Conservation (phyloP, 2,888 invertebrate genomes). For the Agrenia bidenticulata region DNA sequence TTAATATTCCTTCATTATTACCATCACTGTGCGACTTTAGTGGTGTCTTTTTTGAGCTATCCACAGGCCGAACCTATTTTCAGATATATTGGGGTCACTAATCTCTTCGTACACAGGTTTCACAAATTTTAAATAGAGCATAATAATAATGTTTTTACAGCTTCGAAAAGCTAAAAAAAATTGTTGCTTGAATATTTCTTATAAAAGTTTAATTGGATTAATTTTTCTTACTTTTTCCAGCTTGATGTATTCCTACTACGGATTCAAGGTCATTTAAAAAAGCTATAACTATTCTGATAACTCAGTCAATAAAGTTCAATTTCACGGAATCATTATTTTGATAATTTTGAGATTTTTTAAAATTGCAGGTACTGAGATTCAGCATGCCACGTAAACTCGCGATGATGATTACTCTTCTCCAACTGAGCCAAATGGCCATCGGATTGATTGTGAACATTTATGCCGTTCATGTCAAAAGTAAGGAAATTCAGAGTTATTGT, state of each 20-base stretch:
- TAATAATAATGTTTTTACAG: no score
- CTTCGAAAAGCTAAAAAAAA: no score
- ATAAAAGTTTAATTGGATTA: conserved; percentile 4
- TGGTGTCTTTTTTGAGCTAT: conserved; percentile 22
- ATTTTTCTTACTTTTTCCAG: conserved; percentile 9
- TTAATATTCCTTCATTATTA: conserved; percentile 22
- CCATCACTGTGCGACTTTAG: conserved; percentile 23
- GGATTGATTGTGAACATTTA: conserved; percentile 20
- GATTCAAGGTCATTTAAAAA: conserved; percentile 39
- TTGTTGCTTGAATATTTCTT: no score
- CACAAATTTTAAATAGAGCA: no score
- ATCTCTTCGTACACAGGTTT: conserved; percentile 23
- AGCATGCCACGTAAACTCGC: conserved; percentile 18
- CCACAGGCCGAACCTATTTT: conserved; percentile 27
- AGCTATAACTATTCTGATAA: neutral
- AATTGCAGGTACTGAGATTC: conserved; percentile 18
- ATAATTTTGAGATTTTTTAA: conserved; percentile 1
- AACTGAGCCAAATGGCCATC: conserved; percentile 28
- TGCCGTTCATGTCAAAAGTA: conserved; percentile 14
- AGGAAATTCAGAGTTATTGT: neutral
- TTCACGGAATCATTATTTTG: neutral
- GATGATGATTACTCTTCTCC: conserved; percentile 25
- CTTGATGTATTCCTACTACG: conserved; percentile 44
- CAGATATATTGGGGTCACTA: conserved; percentile 23
- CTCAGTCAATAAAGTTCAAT: neutral